These are phyloP conservation scores for Lochmaea capreae DNA, from an alignment of 2,888 invertebrate species.

Conservation along the genomic window DNA sequence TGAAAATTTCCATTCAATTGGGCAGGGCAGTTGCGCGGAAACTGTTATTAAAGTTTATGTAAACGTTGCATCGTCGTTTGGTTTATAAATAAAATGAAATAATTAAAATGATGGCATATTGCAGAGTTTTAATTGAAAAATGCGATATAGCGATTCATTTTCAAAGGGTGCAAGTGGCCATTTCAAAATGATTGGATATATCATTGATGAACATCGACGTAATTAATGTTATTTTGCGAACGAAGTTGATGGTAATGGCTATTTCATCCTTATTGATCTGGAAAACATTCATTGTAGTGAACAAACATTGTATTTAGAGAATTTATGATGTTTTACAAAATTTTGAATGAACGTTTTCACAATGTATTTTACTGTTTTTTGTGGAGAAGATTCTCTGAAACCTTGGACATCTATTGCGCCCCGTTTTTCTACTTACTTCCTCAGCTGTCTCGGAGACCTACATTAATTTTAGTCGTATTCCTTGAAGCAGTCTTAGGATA, in stretches of 20 bases:
- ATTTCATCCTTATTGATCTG: neutral
- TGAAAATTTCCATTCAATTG: constrained; percentile 16
- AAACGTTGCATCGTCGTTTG: constrained; percentile 20
- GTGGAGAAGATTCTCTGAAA: too few relatives aligned
- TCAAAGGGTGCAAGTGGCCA: neutral
- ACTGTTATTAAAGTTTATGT: constrained; percentile 26
- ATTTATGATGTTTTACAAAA: too few relatives aligned
- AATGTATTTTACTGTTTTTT: too few relatives aligned
- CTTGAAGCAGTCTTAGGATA: too few relatives aligned
- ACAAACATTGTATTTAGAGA: too few relatives aligned
- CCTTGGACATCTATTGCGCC: too few relatives aligned
- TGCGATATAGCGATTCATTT: constrained; percentile 13
- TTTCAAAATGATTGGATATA: neutral
- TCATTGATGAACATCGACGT: neutral
- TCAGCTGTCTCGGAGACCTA: too few relatives aligned
- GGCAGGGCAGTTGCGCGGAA: constrained; percentile 17
- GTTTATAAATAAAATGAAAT: constrained; percentile 22
- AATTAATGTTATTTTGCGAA: neutral
- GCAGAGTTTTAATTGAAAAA: constrained; percentile 30
- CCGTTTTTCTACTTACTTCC: too few relatives aligned
- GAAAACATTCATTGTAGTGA: neutral
- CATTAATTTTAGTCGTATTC: too few relatives aligned
- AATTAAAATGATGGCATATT: constrained; percentile 22
- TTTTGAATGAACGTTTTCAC: too few relatives aligned
- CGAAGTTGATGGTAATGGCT: neutral